These are phyloP conservation scores for Mnemiopsis leidyi DNA, from an alignment of 37 sponge, comb jelly and placozoan species.

Conservation along the genomic window DNA sequence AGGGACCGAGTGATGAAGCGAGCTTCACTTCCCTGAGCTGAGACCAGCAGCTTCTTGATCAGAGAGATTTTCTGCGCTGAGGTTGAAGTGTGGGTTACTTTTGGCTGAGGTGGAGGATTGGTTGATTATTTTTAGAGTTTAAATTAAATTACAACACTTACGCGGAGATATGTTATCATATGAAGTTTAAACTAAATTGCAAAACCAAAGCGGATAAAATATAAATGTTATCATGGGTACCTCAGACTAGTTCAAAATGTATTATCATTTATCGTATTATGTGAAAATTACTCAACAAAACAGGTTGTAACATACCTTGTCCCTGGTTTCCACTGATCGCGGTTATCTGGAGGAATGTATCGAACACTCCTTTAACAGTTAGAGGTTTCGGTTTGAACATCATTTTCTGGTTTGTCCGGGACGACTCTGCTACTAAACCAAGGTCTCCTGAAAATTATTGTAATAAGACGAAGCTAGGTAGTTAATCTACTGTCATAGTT, in stretches of 20 bases:
- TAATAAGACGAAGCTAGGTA: too few relatives aligned
- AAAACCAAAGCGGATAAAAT: not conserved
- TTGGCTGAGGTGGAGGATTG: too few relatives aligned
- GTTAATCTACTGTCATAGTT: too few relatives aligned
- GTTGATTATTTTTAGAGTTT: too few relatives aligned
- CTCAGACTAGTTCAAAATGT: too few relatives aligned
- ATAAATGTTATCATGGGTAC: too few relatives aligned
- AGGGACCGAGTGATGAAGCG: constrained; percentile 88
- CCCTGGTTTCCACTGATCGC: constrained; percentile 62
- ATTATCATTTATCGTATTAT: too few relatives aligned
- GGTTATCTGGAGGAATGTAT: constrained; percentile 1
- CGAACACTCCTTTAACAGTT: constrained; percentile 78
- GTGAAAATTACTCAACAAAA: not conserved
- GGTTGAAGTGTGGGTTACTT: too few relatives aligned
- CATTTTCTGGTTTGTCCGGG: constrained; percentile 84
- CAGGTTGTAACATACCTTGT: not conserved
- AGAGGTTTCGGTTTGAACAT: constrained; percentile 94
- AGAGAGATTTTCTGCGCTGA: constrained; percentile 78
- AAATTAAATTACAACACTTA: too few relatives aligned
- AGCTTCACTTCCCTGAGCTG: constrained; percentile 83
- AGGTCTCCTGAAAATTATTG: constrained; percentile 81
- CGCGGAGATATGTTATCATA: too few relatives aligned
- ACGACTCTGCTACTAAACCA: constrained; percentile 90
- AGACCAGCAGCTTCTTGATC: constrained; percentile 87
- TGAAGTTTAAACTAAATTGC: not conserved